phyloP scores from a whole-genome alignment of 2,797 vertebrate species.

The Peromyscus eremicus region DNA sequence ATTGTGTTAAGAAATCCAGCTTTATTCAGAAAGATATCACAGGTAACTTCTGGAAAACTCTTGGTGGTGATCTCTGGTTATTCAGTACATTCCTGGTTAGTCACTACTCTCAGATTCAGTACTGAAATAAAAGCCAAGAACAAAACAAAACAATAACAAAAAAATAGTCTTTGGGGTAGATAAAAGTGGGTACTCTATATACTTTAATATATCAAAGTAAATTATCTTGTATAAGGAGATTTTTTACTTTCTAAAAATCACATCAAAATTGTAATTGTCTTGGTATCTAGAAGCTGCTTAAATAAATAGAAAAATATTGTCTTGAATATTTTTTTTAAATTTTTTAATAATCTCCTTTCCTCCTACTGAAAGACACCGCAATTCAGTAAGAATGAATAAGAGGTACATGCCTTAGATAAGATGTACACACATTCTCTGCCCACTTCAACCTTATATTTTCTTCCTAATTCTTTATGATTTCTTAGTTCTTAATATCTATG shows the following conservation, averaged over 20 bases:
- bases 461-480: background rate
- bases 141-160: background rate
- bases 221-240: background rate
- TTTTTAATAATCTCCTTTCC: background rate
- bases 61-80: background rate
- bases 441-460: background rate
- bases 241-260: slow-evolving; percentile 1
- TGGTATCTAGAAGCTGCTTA: background rate
- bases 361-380: background rate
- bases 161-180: background rate
- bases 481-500: slow-evolving; percentile 30
- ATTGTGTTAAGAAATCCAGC: background rate
- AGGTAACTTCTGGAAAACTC: background rate
- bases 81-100: background rate
- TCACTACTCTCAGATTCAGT: background rate
- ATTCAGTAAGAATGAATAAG: background rate
- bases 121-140: background rate
- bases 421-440: background rate
- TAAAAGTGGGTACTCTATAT: background rate
- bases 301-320: background rate
- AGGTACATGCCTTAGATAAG: background rate
- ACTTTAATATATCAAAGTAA: background rate
- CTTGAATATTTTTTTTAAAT: slow-evolving; percentile 33
- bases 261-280: background rate
- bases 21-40: background rate